These are phyloP conservation scores for Netelia inedita DNA, from an alignment of 2,888 invertebrate genomes.

Conservation along the genomic window DNA sequence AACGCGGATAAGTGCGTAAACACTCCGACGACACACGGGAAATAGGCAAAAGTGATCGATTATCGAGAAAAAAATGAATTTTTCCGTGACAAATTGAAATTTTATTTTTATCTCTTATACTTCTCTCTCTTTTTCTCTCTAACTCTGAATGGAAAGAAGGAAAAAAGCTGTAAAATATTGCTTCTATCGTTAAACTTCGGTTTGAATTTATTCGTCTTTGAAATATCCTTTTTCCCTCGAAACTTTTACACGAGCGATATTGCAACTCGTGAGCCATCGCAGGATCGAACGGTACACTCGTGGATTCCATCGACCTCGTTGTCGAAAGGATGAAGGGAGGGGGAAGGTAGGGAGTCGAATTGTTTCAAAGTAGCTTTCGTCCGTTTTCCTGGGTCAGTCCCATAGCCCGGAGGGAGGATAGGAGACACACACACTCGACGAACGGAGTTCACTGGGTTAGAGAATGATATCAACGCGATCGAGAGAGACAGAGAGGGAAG, in stretches of 20 bases:
- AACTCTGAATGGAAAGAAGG: neutral
- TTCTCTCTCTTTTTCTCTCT: too few species aligned
- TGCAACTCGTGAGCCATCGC: conserved; percentile 34
- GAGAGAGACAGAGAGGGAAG: conserved; percentile 8
- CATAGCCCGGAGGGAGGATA: conserved; percentile 20
- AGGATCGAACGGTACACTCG: conserved; percentile 51
- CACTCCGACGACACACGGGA: too few species aligned
- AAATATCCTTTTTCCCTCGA: conserved; percentile 3
- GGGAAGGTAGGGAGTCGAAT: conserved; percentile 28
- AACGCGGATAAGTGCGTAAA: too few species aligned
- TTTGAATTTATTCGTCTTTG: conserved; percentile 12
- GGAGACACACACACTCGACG: conserved; percentile 4
- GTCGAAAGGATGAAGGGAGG: conserved; percentile 3
- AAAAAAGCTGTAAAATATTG: neutral
- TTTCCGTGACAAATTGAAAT: too few species aligned
- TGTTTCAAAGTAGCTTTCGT: conserved; percentile 55
- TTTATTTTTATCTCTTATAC: too few species aligned
- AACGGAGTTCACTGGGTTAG: conserved; percentile 64
- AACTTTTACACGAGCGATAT: conserved; percentile 38
- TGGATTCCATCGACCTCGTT: conserved; percentile 20
- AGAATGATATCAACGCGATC: conserved; percentile 48
- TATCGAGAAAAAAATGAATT: too few species aligned
- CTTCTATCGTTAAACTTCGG: conserved; percentile 17
- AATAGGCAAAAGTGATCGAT: too few species aligned
- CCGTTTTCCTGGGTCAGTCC: conserved; percentile 47